Percentiles rank a stretch among this genome's conserved stretches.
Conservation (phyloP, 2,888 invertebrate species). For the Gnatocerus cornutus region DNA sequence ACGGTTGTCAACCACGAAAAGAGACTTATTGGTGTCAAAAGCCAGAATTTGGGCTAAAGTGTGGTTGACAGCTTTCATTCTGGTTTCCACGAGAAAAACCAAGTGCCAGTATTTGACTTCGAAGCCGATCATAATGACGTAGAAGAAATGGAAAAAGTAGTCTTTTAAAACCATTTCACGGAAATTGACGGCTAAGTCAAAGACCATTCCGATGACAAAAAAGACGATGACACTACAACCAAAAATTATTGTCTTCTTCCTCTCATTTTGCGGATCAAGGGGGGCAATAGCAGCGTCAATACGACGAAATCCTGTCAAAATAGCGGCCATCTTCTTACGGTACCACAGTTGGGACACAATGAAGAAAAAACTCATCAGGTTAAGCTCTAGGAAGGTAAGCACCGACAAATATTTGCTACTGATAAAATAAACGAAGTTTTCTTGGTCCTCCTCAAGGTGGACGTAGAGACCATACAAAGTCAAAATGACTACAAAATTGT, state of each 20-base stretch:
- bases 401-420: conserved; percentile 8
- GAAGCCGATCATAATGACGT: conserved; percentile 6
- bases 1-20: background rate
- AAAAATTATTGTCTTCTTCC: conserved; percentile 3
- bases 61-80: conserved; percentile 7
- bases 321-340: background rate
- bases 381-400: conserved; percentile 1
- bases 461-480: conserved; percentile 7
- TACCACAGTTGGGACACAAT: conserved; percentile 1
- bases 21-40: background rate
- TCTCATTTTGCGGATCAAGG: background rate
- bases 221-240: background rate
- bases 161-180: conserved; percentile 9
- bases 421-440: conserved; percentile 1
- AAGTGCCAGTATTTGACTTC: conserved; percentile 24
- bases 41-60: background rate
- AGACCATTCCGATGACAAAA: conserved; percentile 7
- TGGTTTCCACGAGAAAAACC: conserved; percentile 7
- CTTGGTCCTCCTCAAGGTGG: background rate
- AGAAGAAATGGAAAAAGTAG: conserved; percentile 10
- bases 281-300: conserved; percentile 12
- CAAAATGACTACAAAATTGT: conserved; percentile 18
- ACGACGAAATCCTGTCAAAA: conserved; percentile 2
- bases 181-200: conserved; percentile 6
- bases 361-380: conserved; percentile 18